Percentiles rank a stretch among this genome's conserved stretches.
Evolutionary conservation across 2,797 vertebrate species (phyloP).

Genomic region (Diplodus puntazzo): DNA sequence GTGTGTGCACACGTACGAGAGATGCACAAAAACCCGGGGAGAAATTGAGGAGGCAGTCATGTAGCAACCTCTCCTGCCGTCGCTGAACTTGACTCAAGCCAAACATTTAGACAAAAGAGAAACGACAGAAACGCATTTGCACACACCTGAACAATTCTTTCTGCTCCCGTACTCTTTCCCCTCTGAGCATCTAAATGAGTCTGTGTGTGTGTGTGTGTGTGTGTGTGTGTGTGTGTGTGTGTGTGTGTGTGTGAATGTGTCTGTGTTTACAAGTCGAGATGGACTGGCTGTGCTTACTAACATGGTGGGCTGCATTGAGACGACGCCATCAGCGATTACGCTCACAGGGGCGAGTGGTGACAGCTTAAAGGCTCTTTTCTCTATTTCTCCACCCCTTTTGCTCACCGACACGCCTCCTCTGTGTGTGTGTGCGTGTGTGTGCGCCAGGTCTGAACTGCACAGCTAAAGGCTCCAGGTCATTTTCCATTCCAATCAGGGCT

Average conservation of each 20-base stretch:
- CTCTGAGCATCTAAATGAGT: conserved; percentile 38
- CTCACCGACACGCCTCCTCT: conserved; percentile 64
- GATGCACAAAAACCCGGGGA: conserved; percentile 23
- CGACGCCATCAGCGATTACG: conserved; percentile 72
- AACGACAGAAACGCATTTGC: conserved; percentile 19
- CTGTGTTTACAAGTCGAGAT: conserved; percentile 51
- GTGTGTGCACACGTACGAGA: conserved; percentile 10
- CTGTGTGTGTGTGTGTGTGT: no score
- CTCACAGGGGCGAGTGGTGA: conserved; percentile 69
- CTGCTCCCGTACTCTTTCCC: conserved; percentile 16
- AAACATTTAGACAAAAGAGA: conserved; percentile 29
- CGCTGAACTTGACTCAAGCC: conserved; percentile 36
- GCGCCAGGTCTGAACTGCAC: conserved; percentile 63
- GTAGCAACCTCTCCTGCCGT: conserved; percentile 25
- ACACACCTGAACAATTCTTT: conserved; percentile 40
- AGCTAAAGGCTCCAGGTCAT: conserved; percentile 70
- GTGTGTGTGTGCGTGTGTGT: conserved; percentile 11
- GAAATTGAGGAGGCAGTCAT: conserved; percentile 24
- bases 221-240: neutral
- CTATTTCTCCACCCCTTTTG: conserved; percentile 66
- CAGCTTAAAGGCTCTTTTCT: conserved; percentile 76
- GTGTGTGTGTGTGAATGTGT: conserved; percentile 13
- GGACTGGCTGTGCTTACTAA: conserved; percentile 69
- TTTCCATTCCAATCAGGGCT: conserved; percentile 80
- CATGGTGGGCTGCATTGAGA: conserved; percentile 68